Conservation (phyloP, 2,888 invertebrate genomes). For the Onthophagus sagittarius region DNA sequence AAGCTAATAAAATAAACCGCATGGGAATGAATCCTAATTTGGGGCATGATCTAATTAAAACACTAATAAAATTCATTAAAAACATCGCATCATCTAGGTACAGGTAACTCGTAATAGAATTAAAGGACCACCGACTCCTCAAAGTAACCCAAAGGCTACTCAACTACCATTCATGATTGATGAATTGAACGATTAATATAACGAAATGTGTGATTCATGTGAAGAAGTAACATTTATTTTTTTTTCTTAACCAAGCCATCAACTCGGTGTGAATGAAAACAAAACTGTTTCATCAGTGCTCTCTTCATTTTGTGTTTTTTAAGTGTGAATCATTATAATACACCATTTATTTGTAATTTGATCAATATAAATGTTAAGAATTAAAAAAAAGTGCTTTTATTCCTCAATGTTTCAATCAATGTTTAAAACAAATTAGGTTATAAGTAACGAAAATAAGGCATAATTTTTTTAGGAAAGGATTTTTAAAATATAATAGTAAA, state of each 20-base stretch:
- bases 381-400: background rate
- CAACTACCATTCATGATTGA: slow-evolving; percentile 61
- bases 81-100: slow-evolving; percentile 18
- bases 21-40: background rate
- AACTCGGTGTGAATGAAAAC: background rate
- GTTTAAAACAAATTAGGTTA: too few relatives aligned
- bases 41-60: background rate
- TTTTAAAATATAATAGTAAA: too few relatives aligned
- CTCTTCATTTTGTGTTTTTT: background rate
- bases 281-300: background rate
- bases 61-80: slow-evolving; percentile 1
- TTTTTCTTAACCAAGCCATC: background rate
- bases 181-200: slow-evolving; percentile 42
- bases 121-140: slow-evolving; percentile 42
- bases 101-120: slow-evolving; percentile 33
- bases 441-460: too few relatives aligned
- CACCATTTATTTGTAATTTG: background rate
- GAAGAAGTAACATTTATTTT: background rate
- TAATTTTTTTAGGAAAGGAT: too few relatives aligned
- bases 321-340: background rate
- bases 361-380: background rate
- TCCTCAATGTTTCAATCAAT: too few relatives aligned
- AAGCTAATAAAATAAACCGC: background rate
- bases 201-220: background rate
- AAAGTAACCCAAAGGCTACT: slow-evolving; percentile 47